phyloP scores from a whole-genome alignment of 2,888 invertebrate genomes.

The Luperina testacea region DNA sequence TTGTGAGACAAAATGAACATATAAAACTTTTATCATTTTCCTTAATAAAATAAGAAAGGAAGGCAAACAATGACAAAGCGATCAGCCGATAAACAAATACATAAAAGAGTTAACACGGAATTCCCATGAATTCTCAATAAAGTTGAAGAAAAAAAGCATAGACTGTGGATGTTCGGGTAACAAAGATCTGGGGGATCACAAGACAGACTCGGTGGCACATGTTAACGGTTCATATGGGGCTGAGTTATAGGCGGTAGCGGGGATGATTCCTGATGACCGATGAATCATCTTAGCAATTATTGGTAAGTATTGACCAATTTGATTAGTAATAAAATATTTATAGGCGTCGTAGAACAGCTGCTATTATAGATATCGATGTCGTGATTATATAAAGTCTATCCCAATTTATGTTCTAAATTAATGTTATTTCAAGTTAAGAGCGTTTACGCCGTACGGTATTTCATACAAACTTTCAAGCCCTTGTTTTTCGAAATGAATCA shows the following conservation, averaged over 20 bases:
- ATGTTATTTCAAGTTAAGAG: too few relatives aligned
- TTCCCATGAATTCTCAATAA: conserved; percentile 77
- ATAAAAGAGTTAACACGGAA: conserved; percentile 73
- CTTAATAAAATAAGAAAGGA: conserved; percentile 34
- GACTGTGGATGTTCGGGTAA: conserved; percentile 80
- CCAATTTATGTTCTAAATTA: too few relatives aligned
- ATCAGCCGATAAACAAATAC: conserved; percentile 68
- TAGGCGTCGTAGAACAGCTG: not conserved
- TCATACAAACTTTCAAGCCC: too few relatives aligned
- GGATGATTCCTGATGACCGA: not conserved
- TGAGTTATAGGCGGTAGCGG: conserved; percentile 61
- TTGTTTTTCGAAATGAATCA: too few relatives aligned
- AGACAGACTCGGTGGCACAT: conserved; percentile 75
- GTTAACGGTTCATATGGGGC: conserved; percentile 69
- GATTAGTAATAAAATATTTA: not conserved
- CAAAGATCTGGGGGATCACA: conserved; percentile 82
- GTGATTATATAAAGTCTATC: not conserved
- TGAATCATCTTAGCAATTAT: not conserved
- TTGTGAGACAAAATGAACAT: conserved; percentile 29
- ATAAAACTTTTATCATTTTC: conserved; percentile 53
- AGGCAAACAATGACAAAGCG: conserved; percentile 60
- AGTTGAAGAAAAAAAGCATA: conserved; percentile 80
- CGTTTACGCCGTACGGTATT: too few relatives aligned
- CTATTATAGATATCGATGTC: not conserved
- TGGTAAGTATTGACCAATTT: not conserved